Evolutionary conservation across 1,140 invertebrate species (phyloP), one percentile per base, ranked within the genome.

Genomic region (Ladona fulva): DNA sequence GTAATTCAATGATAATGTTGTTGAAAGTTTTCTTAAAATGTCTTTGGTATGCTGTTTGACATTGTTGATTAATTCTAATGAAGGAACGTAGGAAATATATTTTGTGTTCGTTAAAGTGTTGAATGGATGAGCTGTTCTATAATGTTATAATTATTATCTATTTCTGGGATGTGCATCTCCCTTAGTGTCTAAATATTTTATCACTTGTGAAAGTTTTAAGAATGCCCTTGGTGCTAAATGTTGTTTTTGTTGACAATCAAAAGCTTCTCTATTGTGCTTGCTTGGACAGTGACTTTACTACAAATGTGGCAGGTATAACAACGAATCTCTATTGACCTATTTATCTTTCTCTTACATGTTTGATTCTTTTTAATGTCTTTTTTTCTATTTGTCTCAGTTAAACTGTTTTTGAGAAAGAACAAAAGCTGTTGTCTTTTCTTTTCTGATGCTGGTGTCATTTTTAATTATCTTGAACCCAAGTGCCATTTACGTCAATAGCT

Each of bases 141-240:
- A 3, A 19, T 19, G 14, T 19, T 66, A 19, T 52, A 11, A 11
- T 66, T 66, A 19, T 66, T 6, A 19, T 66, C n/a, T 66, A 19
- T 66, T 22, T 66, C 52, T 66, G 52, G n/a, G 52, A 22, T 66
- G 3, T 3, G 3, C 3, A 6, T 12, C 14, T 12, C 52, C 14
- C 14, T 66, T 66, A 16, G 14, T 66, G n/a, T 66, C 52, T 66
- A 16, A 16, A 66, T 16, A 19, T 66, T 66, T 66, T 66, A 22
- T 66, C 52, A 19, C 52, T 66, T 66, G 5, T 66, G 52, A 66
- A 12, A 66, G n/a, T 19, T 19, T 6, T 66, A 66, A 66, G n/a
- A 66, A 66, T 66, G 52, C 52, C 52, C 52, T 66, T 66, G 52
- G 52, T 66, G 52, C 52, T 66, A 66, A 66, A 66, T 66, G 12